phyloP scores from a whole-genome alignment of 2,888 invertebrate genomes.

The Athrips mouffetella region DNA sequence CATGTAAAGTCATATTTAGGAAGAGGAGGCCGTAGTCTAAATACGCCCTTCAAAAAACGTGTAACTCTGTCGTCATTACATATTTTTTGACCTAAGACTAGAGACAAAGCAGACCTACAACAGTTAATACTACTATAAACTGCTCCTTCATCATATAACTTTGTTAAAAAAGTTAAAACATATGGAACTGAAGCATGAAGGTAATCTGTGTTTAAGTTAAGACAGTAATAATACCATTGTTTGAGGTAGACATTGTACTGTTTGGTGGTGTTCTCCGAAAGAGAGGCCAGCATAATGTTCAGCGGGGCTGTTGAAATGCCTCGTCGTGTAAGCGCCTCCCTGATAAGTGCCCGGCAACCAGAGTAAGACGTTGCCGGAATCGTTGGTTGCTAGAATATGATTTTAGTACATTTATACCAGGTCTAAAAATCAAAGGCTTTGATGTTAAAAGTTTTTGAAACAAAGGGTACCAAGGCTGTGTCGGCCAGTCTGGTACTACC shows the following conservation, averaged over 20 bases:
- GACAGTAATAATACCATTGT: slow-evolving; percentile 18
- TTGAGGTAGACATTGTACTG: slow-evolving; percentile 21
- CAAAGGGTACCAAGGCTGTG: too few species aligned
- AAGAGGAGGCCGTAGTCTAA: slow-evolving; percentile 3
- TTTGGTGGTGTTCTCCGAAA: slow-evolving; percentile 17
- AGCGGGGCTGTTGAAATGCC: neutral
- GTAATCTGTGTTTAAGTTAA: neutral
- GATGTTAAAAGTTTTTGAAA: too few species aligned
- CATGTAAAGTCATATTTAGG: slow-evolving; percentile 17
- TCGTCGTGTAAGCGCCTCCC: slow-evolving; percentile 9
- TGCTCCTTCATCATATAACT: neutral
- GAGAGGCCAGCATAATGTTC: slow-evolving; percentile 16
- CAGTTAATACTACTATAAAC: slow-evolving; percentile 16
- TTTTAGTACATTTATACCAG: slow-evolving; percentile 3
- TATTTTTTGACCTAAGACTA: slow-evolving; percentile 3
- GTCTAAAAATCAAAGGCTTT: slow-evolving; percentile 12
- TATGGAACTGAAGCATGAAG: neutral
- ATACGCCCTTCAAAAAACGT: slow-evolving; percentile 17
- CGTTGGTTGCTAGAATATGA: slow-evolving; percentile 17
- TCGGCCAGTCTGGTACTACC: too few species aligned
- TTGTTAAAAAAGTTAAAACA: slow-evolving; percentile 11
- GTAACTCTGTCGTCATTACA: slow-evolving; percentile 7
- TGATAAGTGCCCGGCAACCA: slow-evolving; percentile 23
- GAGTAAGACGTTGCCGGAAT: slow-evolving; percentile 20
- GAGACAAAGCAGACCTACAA: slow-evolving; percentile 12